A percentile compares a stretch with the other conserved stretches of the same genome.
Conservation (phyloP, 2,888 invertebrate species). For the Campoletis raptor region DNA sequence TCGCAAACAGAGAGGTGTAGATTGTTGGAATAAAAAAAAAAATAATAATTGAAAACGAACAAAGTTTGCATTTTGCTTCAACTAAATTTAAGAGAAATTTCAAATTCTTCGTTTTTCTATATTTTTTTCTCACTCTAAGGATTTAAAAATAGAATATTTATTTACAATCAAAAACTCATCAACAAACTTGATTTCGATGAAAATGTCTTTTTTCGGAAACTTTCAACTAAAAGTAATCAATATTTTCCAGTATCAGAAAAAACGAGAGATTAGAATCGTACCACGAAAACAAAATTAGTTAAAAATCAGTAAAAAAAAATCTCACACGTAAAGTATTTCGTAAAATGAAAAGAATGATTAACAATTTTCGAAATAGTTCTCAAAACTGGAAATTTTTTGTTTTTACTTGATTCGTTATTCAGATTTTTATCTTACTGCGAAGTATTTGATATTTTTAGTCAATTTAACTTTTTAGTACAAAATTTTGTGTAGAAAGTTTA, state of each 20-base stretch:
- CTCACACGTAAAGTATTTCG: too few relatives aligned
- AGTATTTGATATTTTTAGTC: neutral
- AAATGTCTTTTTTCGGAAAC: too few relatives aligned
- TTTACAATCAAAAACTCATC: too few relatives aligned
- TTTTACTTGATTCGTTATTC: neutral
- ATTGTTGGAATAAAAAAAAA: constrained; percentile 19
- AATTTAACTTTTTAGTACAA: neutral
- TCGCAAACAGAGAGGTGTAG: neutral
- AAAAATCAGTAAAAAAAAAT: too few relatives aligned
- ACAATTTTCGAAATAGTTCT: too few relatives aligned
- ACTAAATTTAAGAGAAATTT: neutral
- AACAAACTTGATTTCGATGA: too few relatives aligned
- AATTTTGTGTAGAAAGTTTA: neutral
- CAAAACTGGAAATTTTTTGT: neutral
- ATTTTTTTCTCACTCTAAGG: neutral
- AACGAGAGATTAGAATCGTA: too few relatives aligned
- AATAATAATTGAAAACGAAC: neutral
- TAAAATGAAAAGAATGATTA: too few relatives aligned
- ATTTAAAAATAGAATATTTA: neutral
- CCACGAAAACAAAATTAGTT: too few relatives aligned
- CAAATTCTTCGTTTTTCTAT: too few relatives aligned
- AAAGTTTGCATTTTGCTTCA: neutral
- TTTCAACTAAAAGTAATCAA: too few relatives aligned
- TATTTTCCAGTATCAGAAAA: too few relatives aligned
- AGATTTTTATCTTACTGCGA: neutral